These are phyloP conservation scores for Drosophila mettleri DNA, from an alignment of 2,888 invertebrate genomes.

Conservation along the genomic window DNA sequence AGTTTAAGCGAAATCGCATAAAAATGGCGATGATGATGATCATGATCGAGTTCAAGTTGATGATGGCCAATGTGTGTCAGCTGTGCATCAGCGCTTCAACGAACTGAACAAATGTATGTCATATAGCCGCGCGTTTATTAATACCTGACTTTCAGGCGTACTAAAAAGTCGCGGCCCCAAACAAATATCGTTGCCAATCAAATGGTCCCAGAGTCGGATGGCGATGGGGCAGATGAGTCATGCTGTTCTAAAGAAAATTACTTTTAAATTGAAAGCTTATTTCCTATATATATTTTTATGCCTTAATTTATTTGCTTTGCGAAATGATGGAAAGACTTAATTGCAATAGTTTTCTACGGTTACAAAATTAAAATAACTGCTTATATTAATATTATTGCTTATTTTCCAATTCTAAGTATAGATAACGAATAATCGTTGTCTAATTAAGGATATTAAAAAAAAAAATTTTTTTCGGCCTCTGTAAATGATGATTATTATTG, in stretches of 20 bases:
- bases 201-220: constrained; percentile 41
- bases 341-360: not conserved
- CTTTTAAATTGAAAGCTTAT: constrained; percentile 26
- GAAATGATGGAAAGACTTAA: not conserved
- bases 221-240: constrained; percentile 48
- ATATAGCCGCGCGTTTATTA: constrained; percentile 62
- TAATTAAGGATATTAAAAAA: not conserved
- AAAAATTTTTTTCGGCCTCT: too few relatives aligned
- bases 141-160: constrained; percentile 61
- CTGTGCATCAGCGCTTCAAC: constrained; percentile 64
- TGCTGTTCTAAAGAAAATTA: constrained; percentile 25
- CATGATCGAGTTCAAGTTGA: not conserved
- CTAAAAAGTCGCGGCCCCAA: constrained; percentile 50
- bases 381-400: not conserved
- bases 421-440: not conserved
- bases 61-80: constrained; percentile 63
- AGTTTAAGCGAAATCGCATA: constrained; percentile 48
- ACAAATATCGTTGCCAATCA: constrained; percentile 58
- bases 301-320: not conserved
- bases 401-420: not conserved
- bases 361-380: not conserved
- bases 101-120: constrained; percentile 57
- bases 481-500: too few relatives aligned
- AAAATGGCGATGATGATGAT: constrained; percentile 18
- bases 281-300: constrained; percentile 3